phyloP scores from a whole-genome alignment of 1,140 invertebrate species.

The Onthophagus taurus region DNA sequence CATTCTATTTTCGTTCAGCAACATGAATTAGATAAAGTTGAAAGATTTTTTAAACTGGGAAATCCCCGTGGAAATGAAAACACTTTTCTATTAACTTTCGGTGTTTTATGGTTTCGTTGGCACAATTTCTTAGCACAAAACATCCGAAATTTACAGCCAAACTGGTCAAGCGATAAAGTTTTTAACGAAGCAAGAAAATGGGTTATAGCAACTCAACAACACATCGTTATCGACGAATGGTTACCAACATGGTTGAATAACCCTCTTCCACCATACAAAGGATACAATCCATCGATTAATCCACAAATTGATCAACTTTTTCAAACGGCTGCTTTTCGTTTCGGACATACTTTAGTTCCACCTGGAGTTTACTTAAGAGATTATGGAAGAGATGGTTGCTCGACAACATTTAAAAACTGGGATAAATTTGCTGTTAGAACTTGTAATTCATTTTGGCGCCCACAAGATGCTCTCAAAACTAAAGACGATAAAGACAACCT shows the following conservation, averaged over 20 bases:
- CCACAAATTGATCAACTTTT: slow-evolving; percentile 62
- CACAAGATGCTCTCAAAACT: slow-evolving; percentile 37
- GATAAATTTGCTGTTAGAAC: slow-evolving; percentile 41
- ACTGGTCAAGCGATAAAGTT: slow-evolving; percentile 39
- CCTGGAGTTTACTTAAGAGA: slow-evolving; percentile 40
- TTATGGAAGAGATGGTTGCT: slow-evolving; percentile 34
- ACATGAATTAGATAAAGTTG: slow-evolving; percentile 39
- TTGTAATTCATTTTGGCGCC: slow-evolving; percentile 59
- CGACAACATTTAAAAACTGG: slow-evolving; percentile 19
- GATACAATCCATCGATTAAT: slow-evolving; percentile 51
- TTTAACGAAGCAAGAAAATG: slow-evolving; percentile 52
- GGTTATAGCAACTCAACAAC: slow-evolving; percentile 47
- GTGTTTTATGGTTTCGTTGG: slow-evolving; percentile 52
- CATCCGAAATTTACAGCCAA: slow-evolving; percentile 32
- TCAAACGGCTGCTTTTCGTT: slow-evolving; percentile 58
- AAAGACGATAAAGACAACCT: slow-evolving; percentile 14
- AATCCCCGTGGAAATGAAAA: slow-evolving; percentile 54
- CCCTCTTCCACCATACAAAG: slow-evolving; percentile 39
- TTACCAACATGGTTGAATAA: slow-evolving; percentile 39
- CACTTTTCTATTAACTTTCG: slow-evolving; percentile 45
- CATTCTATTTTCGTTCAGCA: slow-evolving; percentile 36
- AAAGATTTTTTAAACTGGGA: slow-evolving; percentile 49
- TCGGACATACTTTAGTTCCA: slow-evolving; percentile 54
- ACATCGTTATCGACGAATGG: slow-evolving; percentile 46
- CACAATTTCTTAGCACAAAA: slow-evolving; percentile 48